These are phyloP conservation scores for Notolepis coatsorum DNA, from an alignment of 2,797 vertebrate genomes.

Conservation along the genomic window DNA sequence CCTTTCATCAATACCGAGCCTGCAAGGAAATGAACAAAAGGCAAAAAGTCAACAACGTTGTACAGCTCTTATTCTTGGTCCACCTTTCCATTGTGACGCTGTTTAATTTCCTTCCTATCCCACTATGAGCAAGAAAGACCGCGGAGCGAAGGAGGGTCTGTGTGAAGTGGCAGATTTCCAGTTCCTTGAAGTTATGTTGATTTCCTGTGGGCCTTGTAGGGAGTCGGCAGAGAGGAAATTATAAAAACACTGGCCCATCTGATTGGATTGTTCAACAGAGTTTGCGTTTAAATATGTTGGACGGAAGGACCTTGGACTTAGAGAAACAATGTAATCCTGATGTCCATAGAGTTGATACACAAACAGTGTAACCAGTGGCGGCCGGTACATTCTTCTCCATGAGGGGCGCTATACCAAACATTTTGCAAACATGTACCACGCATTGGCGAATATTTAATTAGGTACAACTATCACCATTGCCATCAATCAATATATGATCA, in stretches of 20 bases:
- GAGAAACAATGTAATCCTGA: no score
- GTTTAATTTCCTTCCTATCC: constrained; percentile 52
- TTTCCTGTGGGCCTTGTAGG: constrained; percentile 6
- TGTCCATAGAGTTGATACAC: no score
- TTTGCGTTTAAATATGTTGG: not conserved
- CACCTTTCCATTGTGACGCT: constrained; percentile 4
- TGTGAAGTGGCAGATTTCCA: constrained; percentile 33
- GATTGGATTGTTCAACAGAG: not conserved
- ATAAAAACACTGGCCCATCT: not conserved
- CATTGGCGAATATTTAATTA: no score
- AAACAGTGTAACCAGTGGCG: no score
- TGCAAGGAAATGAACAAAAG: constrained; percentile 46
- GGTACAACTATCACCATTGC: no score
- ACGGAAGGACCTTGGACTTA: no score
- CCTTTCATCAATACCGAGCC: constrained; percentile 20
- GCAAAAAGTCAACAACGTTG: constrained; percentile 31
- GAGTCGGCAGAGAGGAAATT: constrained; percentile 33
- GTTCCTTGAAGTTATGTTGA: constrained; percentile 25
- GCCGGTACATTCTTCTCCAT: no score
- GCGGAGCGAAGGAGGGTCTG: constrained; percentile 48
- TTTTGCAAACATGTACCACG: no score
- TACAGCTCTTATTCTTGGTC: not conserved
- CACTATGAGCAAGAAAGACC: not conserved
- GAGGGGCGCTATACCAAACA: no score
- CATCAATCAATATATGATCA: no score